Evolutionary conservation across 2,888 invertebrate species (phyloP).

Genomic region (Drosophila hawaiiensis): DNA sequence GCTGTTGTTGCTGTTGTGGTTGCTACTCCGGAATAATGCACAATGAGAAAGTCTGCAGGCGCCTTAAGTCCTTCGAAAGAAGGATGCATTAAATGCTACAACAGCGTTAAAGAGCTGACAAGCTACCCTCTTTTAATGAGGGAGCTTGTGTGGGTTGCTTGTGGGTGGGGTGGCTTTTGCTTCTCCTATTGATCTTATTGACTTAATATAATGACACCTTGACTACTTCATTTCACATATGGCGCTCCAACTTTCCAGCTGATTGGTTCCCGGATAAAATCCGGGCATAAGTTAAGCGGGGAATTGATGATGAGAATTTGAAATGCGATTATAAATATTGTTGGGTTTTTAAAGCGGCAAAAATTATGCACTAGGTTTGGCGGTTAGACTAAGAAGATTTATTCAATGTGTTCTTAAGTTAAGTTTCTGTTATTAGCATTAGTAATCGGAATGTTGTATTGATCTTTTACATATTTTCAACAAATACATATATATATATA

Average conservation of each 20-base stretch:
- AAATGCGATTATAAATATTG: neutral
- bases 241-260: neutral
- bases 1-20: conserved; percentile 14
- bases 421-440: too few species aligned
- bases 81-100: conserved; percentile 1
- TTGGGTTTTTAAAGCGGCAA: too few species aligned
- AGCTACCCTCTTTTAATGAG: neutral
- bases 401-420: too few species aligned
- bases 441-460: too few species aligned
- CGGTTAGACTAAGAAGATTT: too few species aligned
- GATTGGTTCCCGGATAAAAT: neutral
- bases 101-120: conserved; percentile 17
- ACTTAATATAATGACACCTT: neutral
- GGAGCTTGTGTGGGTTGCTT: neutral
- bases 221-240: neutral
- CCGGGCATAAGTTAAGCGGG: neutral
- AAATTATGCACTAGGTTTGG: too few species aligned
- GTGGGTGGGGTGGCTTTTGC: neutral
- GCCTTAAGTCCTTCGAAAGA: conserved; percentile 4
- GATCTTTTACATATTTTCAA: too few species aligned
- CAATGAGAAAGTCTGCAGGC: conserved; percentile 25
- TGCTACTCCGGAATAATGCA: conserved; percentile 22
- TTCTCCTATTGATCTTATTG: neutral
- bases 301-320: neutral
- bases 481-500: neutral